Conservation (phyloP, 2,797 vertebrate genomes). For the Phoebastria nigripes region DNA sequence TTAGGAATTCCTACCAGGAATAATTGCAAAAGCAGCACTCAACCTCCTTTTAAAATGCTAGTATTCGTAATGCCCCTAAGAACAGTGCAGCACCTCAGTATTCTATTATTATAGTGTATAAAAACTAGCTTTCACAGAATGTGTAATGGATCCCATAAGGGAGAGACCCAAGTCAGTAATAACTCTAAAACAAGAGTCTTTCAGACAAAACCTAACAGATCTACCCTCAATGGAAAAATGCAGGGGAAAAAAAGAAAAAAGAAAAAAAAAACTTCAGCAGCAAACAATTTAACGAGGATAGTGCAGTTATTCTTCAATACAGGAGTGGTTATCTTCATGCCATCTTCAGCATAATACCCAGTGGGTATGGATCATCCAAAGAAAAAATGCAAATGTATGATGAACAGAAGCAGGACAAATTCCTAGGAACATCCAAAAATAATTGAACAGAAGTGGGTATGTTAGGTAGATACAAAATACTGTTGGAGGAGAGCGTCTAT, state of each 20-base stretch:
- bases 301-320: neutral
- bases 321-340: neutral
- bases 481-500: neutral
- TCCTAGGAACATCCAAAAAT: neutral
- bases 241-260: neutral
- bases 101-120: neutral
- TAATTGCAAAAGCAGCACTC: neutral
- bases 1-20: neutral
- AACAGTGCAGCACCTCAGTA: neutral
- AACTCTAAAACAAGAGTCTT: neutral
- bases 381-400: neutral
- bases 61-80: neutral
- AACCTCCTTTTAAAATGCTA: neutral
- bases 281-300: neutral
- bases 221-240: neutral
- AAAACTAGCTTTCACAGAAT: neutral
- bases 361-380: neutral
- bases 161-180: neutral
- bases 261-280: neutral
- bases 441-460: neutral
- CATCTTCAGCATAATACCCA: neutral
- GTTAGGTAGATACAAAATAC: neutral
- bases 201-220: neutral
- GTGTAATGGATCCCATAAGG: neutral
- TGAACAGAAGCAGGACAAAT: neutral